These are phyloP conservation scores for Caerostris extrusa DNA, from an alignment of 1,140 invertebrate species.

Conservation along the genomic window DNA sequence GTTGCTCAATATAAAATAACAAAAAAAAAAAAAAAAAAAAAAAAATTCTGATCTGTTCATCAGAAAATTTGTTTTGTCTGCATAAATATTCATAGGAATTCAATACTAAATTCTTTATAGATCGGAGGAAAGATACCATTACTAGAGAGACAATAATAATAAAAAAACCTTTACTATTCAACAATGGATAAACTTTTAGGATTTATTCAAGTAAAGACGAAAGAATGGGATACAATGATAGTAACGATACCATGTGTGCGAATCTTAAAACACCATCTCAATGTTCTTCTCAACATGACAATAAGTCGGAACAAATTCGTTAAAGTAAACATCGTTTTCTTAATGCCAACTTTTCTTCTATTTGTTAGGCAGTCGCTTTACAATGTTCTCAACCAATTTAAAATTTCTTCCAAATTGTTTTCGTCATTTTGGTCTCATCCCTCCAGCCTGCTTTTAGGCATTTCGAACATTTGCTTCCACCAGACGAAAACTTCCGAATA, in stretches of 20 bases:
- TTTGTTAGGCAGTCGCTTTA: slow-evolving; percentile 46
- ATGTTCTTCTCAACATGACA: slow-evolving; percentile 36
- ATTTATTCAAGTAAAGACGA: neutral
- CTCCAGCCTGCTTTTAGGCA: slow-evolving; percentile 15
- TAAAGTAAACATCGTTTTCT: slow-evolving; percentile 45
- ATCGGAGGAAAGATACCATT: no score
- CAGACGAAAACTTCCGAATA: slow-evolving; percentile 25
- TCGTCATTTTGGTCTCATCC: slow-evolving; percentile 48
- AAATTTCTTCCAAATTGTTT: slow-evolving; percentile 67
- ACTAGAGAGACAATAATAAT: no score
- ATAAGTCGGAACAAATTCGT: slow-evolving; percentile 25
- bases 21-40: no score
- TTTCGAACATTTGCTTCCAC: slow-evolving; percentile 39
- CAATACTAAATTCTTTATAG: no score
- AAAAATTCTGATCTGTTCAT: no score
- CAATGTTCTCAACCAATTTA: slow-evolving; percentile 51
- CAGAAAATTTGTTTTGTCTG: no score
- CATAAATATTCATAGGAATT: no score
- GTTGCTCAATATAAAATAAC: no score
- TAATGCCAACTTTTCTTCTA: slow-evolving; percentile 32
- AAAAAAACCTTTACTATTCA: neutral
- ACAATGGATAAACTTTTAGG: slow-evolving; percentile 16
- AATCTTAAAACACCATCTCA: slow-evolving; percentile 7
- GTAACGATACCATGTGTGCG: neutral
- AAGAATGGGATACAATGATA: neutral